Conservation (phyloP, 2,797 vertebrate genomes). For the Enteromius mattozi region DNA sequence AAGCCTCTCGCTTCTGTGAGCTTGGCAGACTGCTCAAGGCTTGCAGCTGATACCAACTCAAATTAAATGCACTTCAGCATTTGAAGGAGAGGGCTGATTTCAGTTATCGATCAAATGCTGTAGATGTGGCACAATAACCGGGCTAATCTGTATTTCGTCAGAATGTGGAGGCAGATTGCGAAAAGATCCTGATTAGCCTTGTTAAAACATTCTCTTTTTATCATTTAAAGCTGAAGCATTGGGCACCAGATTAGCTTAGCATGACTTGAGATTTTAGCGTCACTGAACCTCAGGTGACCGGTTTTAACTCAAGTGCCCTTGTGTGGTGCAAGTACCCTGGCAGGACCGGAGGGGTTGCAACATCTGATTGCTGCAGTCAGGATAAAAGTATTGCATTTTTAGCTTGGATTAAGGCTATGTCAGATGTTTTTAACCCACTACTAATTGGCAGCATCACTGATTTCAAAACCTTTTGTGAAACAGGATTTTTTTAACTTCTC, state of each 20-base stretch:
- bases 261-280: constrained; percentile 4
- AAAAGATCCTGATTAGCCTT: constrained; percentile 25
- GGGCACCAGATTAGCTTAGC: background rate
- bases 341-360: background rate
- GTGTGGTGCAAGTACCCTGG: constrained; percentile 1
- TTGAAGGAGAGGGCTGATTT: constrained; percentile 33
- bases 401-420: background rate
- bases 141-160: constrained; percentile 28
- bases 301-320: constrained; percentile 18
- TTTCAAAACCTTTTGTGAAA: constrained; percentile 17
- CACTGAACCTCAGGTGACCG: constrained; percentile 10
- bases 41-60: constrained; percentile 29
- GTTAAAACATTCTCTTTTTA: constrained; percentile 15
- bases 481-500: background rate
- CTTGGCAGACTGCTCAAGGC: constrained; percentile 27
- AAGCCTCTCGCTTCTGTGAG: constrained; percentile 1
- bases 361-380: constrained; percentile 21
- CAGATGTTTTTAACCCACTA: background rate
- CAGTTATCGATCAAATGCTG: constrained; percentile 9
- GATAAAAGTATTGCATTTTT: background rate
- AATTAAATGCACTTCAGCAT: constrained; percentile 33
- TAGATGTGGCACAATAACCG: background rate
- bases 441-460: background rate
- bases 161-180: background rate
- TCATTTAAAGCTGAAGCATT: background rate